Conservation (phyloP, 1,140 invertebrate species). For the Sminthurides bifidus region DNA sequence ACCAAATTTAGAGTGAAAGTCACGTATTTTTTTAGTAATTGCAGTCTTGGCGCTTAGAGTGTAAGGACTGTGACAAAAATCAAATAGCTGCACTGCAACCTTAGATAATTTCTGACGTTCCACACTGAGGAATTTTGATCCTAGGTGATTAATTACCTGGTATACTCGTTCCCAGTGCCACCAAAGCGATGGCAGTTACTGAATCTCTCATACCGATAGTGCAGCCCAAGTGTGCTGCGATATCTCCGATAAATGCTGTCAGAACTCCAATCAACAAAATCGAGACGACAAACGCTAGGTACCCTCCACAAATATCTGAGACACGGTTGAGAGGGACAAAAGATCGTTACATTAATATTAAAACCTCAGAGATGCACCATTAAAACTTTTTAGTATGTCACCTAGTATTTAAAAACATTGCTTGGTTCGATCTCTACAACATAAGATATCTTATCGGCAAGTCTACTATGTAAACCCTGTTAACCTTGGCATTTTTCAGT, state of each 20-base stretch:
- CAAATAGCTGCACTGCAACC: too few species aligned
- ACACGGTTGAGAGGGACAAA: too few species aligned
- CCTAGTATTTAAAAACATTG: too few species aligned
- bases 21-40: background rate
- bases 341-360: too few species aligned
- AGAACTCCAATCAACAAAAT: constrained; percentile 51
- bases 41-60: background rate
- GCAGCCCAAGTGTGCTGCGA: constrained; percentile 54
- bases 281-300: constrained; percentile 74
- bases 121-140: background rate
- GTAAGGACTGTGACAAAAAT: too few species aligned
- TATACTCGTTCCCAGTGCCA: constrained; percentile 51
- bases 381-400: too few species aligned
- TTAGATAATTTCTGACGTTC: background rate
- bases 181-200: constrained; percentile 54
- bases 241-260: constrained; percentile 54
- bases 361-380: too few species aligned
- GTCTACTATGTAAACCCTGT: too few species aligned
- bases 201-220: constrained; percentile 47
- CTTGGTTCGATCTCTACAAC: too few species aligned
- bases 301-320: constrained; percentile 73
- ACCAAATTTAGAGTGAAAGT: background rate
- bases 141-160: constrained; percentile 41
- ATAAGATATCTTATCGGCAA: too few species aligned
- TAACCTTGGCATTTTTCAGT: too few species aligned